These are phyloP conservation scores for Erythrocebus patas DNA, from an alignment of 2,113 vertebrate species.

Conservation along the genomic window DNA sequence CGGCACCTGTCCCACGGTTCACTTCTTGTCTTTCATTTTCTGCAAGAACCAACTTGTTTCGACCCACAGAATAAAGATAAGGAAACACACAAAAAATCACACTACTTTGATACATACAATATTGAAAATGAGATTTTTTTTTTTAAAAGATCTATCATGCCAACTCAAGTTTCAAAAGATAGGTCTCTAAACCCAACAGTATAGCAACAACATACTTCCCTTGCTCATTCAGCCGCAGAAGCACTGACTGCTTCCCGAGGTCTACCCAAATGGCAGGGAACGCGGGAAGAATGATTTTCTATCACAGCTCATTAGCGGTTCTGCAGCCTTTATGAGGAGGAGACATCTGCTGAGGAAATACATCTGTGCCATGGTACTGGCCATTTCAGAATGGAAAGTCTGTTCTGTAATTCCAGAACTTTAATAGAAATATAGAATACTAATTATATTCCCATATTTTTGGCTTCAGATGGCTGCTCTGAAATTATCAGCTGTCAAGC, in stretches of 20 bases:
- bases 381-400: background rate
- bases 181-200: background rate
- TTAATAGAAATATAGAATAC: background rate
- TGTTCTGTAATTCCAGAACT: background rate
- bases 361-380: background rate
- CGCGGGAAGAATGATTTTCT: accelerated
- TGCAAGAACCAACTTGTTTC: background rate
- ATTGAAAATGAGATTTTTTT: background rate
- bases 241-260: background rate
- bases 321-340: background rate
- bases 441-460: background rate
- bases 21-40: background rate
- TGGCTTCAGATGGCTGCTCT: background rate
- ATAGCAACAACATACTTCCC: accelerated
- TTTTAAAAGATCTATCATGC: background rate
- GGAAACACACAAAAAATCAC: background rate
- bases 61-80: background rate
- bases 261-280: background rate
- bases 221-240: background rate
- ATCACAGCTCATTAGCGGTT: background rate
- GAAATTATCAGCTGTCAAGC: background rate
- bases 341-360: background rate
- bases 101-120: background rate
- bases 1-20: accelerated
- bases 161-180: background rate